Evolutionary conservation across 1,140 invertebrate species (phyloP).

Genomic region (Drosophila orena): DNA sequence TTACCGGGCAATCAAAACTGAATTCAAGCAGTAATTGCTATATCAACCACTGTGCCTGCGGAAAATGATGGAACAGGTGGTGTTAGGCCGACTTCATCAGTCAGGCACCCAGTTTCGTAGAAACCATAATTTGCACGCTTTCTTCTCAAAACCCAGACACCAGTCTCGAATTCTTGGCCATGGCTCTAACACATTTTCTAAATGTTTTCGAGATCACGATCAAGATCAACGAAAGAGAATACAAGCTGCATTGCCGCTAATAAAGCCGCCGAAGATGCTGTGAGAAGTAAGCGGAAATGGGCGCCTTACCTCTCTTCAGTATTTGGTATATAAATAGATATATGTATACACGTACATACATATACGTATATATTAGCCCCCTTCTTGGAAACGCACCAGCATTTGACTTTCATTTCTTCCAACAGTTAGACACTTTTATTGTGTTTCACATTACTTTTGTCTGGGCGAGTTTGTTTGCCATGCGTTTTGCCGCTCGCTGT

Average conservation of each 20-base stretch:
- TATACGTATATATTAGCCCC: not conserved
- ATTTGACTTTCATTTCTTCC: slow-evolving; percentile 80
- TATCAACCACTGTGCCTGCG: slow-evolving; percentile 11
- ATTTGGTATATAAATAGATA: not conserved
- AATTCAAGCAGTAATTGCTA: slow-evolving; percentile 19
- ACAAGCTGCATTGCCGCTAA: slow-evolving; percentile 70
- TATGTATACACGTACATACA: too few species aligned
- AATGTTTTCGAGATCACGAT: slow-evolving; percentile 75
- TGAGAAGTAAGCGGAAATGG: slow-evolving; percentile 23
- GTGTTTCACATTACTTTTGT: slow-evolving; percentile 70
- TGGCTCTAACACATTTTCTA: slow-evolving; percentile 74
- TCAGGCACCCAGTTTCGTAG: slow-evolving; percentile 42
- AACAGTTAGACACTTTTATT: slow-evolving; percentile 80
- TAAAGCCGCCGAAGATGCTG: slow-evolving; percentile 64
- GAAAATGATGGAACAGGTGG: slow-evolving; percentile 5
- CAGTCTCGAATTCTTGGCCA: slow-evolving; percentile 51
- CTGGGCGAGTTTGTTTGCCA: slow-evolving; percentile 47
- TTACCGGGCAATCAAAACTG: not conserved
- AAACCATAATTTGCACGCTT: slow-evolving; percentile 75
- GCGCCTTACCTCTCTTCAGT: not conserved
- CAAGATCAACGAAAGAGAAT: slow-evolving; percentile 51
- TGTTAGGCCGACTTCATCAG: slow-evolving; percentile 8
- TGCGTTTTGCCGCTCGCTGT: slow-evolving; percentile 47
- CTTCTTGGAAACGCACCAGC: slow-evolving; percentile 1
- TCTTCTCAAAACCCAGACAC: slow-evolving; percentile 63